Evolutionary conservation across 2,888 invertebrate genomes (phyloP).

Genomic region (Campoplex capitator): DNA sequence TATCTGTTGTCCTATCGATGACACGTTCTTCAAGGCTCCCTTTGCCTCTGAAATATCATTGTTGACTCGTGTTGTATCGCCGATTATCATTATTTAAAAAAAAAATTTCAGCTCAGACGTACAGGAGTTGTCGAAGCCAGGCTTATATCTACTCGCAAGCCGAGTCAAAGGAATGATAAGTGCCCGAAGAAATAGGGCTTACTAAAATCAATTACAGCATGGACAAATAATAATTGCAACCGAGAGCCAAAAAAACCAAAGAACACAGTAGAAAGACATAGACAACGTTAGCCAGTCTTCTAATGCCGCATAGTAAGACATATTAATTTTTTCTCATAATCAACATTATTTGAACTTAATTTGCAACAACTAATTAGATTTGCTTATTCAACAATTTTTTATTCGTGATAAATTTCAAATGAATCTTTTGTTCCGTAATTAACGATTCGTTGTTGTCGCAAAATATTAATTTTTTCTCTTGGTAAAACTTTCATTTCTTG

Average conservation of each 20-base stretch:
- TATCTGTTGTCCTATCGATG: no score
- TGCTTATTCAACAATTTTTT: background rate
- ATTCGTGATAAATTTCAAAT: no score
- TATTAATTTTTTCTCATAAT: background rate
- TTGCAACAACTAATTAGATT: no score
- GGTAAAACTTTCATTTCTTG: background rate
- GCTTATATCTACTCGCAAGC: background rate
- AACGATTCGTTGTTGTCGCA: no score
- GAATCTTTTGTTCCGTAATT: no score
- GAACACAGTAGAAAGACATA: conserved; percentile 39
- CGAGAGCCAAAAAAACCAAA: conserved; percentile 49
- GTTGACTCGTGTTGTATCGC: no score
- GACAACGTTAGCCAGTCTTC: conserved; percentile 59
- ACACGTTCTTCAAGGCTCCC: no score
- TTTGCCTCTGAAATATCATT: no score
- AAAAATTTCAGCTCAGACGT: conserved; percentile 7
- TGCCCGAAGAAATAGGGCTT: conserved; percentile 20
- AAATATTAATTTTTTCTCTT: background rate
- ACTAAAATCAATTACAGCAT: conserved; percentile 8
- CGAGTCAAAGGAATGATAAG: conserved; percentile 34
- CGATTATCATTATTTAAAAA: background rate
- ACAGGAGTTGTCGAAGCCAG: background rate
- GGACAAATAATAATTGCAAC: conserved; percentile 51
- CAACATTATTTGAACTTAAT: no score
- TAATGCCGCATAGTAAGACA: conserved; percentile 67